These are phyloP conservation scores for Reticulitermes lucifugus DNA, from an alignment of 2,888 invertebrate species.

Conservation along the genomic window DNA sequence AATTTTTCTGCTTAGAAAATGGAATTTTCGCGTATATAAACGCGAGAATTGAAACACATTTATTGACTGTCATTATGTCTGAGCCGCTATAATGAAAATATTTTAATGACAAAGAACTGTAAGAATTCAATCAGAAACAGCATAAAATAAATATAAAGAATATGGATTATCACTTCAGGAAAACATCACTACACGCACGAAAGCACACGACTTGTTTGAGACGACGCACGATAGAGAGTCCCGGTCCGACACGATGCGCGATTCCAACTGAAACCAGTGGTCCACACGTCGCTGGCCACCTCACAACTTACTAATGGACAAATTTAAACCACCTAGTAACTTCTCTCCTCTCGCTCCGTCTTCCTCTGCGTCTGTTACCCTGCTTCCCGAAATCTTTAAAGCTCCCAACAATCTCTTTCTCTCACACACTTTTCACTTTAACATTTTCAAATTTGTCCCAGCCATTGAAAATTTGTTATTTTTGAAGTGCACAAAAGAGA, in stretches of 20 bases:
- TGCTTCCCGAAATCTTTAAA: neutral
- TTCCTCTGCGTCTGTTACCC: neutral
- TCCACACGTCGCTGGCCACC: neutral
- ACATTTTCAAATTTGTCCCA: neutral
- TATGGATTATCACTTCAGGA: neutral
- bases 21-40: neutral
- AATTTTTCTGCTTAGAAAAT: neutral
- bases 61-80: neutral
- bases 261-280: neutral
- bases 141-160: neutral
- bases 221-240: neutral
- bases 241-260: neutral
- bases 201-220: no score
- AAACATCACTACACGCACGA: no score
- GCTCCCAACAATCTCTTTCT: neutral
- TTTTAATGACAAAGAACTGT: neutral
- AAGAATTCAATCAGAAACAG: neutral
- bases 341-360: neutral
- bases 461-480: no score
- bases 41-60: neutral
- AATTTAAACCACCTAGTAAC: slow-evolving; percentile 40
- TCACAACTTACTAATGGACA: slow-evolving; percentile 23
- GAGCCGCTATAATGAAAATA: neutral
- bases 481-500: no score
- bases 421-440: neutral